Evolutionary conservation across 2,888 invertebrate genomes (phyloP), one percentile per base, ranked within the genome.

Genomic region (Xanthia togata): DNA sequence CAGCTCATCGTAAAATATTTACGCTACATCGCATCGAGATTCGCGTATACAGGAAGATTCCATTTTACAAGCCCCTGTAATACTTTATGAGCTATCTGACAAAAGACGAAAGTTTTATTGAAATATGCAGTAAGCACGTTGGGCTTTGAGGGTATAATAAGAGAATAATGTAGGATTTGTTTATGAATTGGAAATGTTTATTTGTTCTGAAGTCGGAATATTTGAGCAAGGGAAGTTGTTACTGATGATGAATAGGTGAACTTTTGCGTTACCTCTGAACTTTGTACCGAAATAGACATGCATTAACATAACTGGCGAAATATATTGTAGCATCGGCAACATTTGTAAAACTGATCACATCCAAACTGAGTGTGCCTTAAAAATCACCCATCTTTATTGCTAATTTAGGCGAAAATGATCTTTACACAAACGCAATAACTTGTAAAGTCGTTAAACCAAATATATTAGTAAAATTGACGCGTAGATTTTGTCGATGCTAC

Each of bases 1-100:
- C 44, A 69, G 68, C 70, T 44, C 59, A 77, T 85, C 85, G 63
- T 85, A 83, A 76, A 86, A 84, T 85, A 79, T 86, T 85, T 78
- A 79, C 74, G 71, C 55, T 73, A 78, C 78, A 71, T 85, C 69
- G 80, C 73, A 80, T 83, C 71, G 73, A 47, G 35, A 55, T 69
- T 71, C 70, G 60, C 59, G 69, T 65, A 79, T 68, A 78, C 72
- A 82, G 62, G 38, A 73, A 75, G 50, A 76, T 78, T 63, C 53
- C 64, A 71, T 81, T 86, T 79, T 77, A 84, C 71, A 77, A 65
- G 59, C 26, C 23, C 60, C 59, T 38, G 77, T 81, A 82, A 81
- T 86, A 78, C 68, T 85, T 86, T 83, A 78, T 85, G 79, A 81
- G 64, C 38, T 44, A 31, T 60, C 44, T 74, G 69, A 82, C 75